Percentiles rank a stretch among this genome's conserved stretches.
Evolutionary conservation across 2,888 invertebrate species (phyloP).

Genomic region (Gasteruption jaculator): DNA sequence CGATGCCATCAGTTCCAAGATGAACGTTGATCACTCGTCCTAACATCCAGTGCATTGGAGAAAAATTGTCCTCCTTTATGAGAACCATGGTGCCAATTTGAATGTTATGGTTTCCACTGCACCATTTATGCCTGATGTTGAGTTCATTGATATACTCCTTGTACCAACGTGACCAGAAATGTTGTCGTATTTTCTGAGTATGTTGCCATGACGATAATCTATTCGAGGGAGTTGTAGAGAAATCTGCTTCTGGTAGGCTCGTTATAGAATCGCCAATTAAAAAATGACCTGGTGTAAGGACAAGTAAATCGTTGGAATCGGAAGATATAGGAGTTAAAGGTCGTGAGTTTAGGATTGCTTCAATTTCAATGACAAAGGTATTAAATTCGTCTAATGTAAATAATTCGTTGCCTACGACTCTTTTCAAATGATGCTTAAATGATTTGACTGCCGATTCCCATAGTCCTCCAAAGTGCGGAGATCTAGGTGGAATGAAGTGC

Average conservation of each 20-base stretch:
- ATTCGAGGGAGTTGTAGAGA: conserved; percentile 11
- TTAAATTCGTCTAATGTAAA: conserved; percentile 28
- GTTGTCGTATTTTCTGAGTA: conserved; percentile 20
- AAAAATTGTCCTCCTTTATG: conserved; percentile 14
- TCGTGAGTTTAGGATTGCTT: conserved; percentile 23
- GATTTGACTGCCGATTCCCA: conserved; percentile 31
- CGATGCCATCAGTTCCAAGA: conserved; percentile 22
- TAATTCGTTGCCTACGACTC: conserved; percentile 17
- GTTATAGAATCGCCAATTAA: conserved; percentile 23
- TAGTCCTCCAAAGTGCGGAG: conserved; percentile 29
- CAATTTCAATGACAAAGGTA: conserved; percentile 19
- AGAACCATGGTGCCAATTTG: conserved; percentile 10
- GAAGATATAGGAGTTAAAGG: conserved; percentile 21
- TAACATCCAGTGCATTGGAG: conserved; percentile 21
- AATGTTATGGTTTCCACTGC: conserved; percentile 7
- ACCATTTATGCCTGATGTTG: conserved; percentile 21
- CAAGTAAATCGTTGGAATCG: conserved; percentile 20
- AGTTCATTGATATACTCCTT: conserved; percentile 23
- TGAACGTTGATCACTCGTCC: conserved; percentile 18
- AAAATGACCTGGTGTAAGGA: conserved; percentile 21
- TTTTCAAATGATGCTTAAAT: conserved; percentile 28
- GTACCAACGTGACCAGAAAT: conserved; percentile 23
- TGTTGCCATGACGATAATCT: conserved; percentile 23
- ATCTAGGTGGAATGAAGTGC: conserved; percentile 28
- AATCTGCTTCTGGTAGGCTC: conserved; percentile 16